These are phyloP conservation scores for Coluber constrictor DNA, from an alignment of 2,797 vertebrate species.

Conservation along the genomic window DNA sequence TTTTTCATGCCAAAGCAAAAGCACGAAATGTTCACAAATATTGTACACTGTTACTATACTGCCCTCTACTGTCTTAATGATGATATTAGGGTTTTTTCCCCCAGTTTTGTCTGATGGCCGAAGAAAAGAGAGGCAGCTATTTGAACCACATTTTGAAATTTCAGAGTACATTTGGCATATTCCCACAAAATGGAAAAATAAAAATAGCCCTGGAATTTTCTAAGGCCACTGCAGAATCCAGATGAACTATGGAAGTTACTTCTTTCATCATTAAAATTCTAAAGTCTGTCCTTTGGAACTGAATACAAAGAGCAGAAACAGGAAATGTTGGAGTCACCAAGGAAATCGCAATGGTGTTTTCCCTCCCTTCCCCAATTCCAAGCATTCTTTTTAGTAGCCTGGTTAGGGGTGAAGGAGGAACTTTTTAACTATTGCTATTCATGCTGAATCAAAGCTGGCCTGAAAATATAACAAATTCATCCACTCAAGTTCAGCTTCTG, in stretches of 20 bases:
- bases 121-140: not conserved
- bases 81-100: not conserved
- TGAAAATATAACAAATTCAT: not conserved
- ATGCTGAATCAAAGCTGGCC: not conserved
- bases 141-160: not conserved
- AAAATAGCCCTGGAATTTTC: not conserved
- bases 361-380: not conserved
- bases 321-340: not conserved
- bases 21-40: not conserved
- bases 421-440: not conserved
- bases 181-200: not conserved
- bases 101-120: rapidly evolving
- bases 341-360: not conserved
- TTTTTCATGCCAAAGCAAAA: conserved; percentile 42
- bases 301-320: not conserved
- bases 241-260: not conserved
- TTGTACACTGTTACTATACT: conserved; percentile 3
- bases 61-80: conserved; percentile 45
- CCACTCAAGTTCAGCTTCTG: not conserved
- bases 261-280: not conserved
- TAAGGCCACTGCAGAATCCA: not conserved
- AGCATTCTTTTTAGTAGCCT: not conserved
- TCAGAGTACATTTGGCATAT: not conserved
- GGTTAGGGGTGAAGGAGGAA: not conserved
- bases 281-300: not conserved